A percentile compares a stretch with the other conserved stretches of the same genome.
phyloP scores from a whole-genome alignment of 2,888 invertebrate species.

The Rhagonycha fulva region DNA sequence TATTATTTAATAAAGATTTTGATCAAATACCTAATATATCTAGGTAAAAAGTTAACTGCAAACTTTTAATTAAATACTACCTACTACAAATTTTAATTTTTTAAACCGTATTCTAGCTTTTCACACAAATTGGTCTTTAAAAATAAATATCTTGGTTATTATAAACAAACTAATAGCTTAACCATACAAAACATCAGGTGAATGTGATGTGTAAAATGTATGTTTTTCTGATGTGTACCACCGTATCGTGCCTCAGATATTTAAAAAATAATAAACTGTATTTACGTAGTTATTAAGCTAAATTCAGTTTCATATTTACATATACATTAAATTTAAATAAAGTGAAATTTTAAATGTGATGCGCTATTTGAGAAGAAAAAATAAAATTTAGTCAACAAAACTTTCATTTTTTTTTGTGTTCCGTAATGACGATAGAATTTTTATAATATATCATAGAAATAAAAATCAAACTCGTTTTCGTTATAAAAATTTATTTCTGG shows the following conservation, averaged over 20 bases:
- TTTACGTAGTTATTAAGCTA: background rate
- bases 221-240: background rate
- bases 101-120: background rate
- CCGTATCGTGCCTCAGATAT: background rate
- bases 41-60: background rate
- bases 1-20: background rate
- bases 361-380: background rate
- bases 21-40: background rate
- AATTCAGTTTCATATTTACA: background rate
- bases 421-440: background rate
- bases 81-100: background rate
- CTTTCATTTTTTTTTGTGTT: background rate
- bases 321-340: background rate
- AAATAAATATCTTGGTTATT: background rate
- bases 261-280: background rate
- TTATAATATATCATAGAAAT: background rate
- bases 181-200: background rate
- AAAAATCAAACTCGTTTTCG: too few species aligned
- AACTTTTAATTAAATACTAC: too few species aligned
- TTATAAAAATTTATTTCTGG: too few species aligned
- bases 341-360: background rate
- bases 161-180: background rate
- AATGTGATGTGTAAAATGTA: background rate
- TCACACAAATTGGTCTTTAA: background rate
- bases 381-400: background rate